Evolutionary conservation across 92 coral and sea anemone species (phyloP).

Genomic region (Zoanthus solanderi): DNA sequence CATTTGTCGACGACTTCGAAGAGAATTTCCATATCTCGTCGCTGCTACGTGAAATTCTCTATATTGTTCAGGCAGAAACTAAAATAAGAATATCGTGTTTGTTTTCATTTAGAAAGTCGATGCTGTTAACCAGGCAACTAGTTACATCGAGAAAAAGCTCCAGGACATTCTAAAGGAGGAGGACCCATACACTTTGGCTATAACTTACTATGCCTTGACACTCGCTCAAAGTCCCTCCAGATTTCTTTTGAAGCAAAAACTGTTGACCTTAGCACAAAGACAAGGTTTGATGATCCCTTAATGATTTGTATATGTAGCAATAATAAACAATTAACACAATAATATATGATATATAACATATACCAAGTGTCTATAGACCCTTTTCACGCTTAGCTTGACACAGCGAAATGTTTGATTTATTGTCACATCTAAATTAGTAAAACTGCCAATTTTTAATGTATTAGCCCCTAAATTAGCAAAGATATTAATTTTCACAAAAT

Average conservation of each 20-base stretch:
- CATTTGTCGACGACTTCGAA: not conserved
- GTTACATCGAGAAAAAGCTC: constrained; percentile 62
- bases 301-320: not conserved
- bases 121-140: constrained; percentile 58
- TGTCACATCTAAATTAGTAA: too few relatives aligned
- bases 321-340: too few relatives aligned
- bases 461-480: too few relatives aligned
- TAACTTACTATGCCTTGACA: constrained; percentile 77
- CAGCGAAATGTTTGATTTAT: too few relatives aligned
- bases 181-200: constrained; percentile 86
- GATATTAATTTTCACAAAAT: too few relatives aligned
- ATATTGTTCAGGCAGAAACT: not conserved
- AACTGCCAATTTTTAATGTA: too few relatives aligned
- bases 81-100: too few relatives aligned
- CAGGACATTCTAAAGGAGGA: constrained; percentile 29
- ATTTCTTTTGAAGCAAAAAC: constrained; percentile 56
- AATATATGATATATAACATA: too few relatives aligned
- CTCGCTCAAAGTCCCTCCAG: constrained; percentile 64
- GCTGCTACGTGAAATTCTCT: not conserved
- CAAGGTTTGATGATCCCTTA: constrained; percentile 61
- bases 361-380: too few relatives aligned
- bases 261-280: constrained; percentile 67
- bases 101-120: constrained; percentile 39
- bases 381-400: too few relatives aligned
- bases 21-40: too few relatives aligned